Base-by-base conservation (phyloP, 2,888 invertebrate genomes). In the Capitulum mitella region DNA sequence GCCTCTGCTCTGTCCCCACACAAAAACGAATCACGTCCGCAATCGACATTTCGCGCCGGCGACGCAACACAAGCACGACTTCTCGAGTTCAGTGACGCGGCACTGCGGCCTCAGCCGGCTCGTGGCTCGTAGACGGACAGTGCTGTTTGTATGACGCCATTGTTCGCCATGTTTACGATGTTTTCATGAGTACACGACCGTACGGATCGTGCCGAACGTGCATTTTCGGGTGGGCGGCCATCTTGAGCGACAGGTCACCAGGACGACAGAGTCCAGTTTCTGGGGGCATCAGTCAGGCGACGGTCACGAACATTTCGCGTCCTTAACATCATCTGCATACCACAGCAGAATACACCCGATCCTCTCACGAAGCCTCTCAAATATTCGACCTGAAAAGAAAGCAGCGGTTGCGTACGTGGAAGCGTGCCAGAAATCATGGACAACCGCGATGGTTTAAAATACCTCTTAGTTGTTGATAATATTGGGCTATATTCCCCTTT, bases 151-250 rank as follows among this genome's bases (percentile, higher is more conserved):
- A n/a, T 40, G 70, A 10, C 70, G 58, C 43, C 12, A 12, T 43
- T 5, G 43, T n/a, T n/a, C 43, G 43, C 29, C 3, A 19, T 29
- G 34, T 22, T 70, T 70, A 70, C 26, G 70, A 70, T 2, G 70
- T 70, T 26, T 70, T 70, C 70, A 70, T 70, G 19, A 70, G 37
- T 10, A 70, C 37, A 26, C 70, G 70, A 2, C 70, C 70, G 40
- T 70, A 70, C 26, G 70, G 70, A 26, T 70, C 70, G 12, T 70
- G 70, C 5, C 70, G 37, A 22, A 70, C 40, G 37, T 70, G 70
- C 6, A 70, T 37, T 22, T 70, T 70, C 16, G 37, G 6, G 70
- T 70, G 70, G 22, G 40, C 40, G 70, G 70, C 70, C 70, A 70
- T 70, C 70, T 70, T 70, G 8, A 70, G 70, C 8, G 70, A 70